Evolutionary conservation across 2,113 vertebrate genomes (phyloP).

Genomic region (Strigops habroptila): DNA sequence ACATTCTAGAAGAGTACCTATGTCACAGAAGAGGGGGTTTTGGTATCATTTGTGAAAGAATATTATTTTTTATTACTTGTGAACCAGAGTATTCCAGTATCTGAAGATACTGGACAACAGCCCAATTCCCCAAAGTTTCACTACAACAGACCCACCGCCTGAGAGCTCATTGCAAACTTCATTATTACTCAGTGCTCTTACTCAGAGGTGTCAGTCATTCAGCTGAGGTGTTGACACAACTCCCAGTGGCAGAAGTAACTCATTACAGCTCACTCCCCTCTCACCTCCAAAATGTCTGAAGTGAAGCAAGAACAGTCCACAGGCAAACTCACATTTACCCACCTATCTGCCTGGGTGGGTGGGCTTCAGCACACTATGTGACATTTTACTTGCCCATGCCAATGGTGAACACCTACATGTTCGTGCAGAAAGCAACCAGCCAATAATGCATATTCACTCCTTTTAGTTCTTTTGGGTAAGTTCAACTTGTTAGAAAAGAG

Average conservation of each 20-base stretch:
- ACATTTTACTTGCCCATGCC: neutral
- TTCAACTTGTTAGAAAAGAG: neutral
- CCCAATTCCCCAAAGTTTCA: neutral
- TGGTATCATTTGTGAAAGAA: neutral
- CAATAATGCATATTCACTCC: neutral
- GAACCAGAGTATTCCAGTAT: neutral
- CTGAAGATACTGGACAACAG: neutral
- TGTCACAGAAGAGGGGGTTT: neutral
- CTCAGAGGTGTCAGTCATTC: neutral
- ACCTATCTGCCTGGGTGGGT: neutral
- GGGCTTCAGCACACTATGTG: neutral
- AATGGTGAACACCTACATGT: neutral
- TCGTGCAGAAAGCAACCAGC: neutral
- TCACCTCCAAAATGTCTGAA: neutral
- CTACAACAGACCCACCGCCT: neutral
- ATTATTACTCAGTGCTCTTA: neutral
- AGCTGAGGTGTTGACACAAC: neutral
- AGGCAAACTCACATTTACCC: neutral
- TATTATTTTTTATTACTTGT: neutral
- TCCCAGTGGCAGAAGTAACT: neutral
- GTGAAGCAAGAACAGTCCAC: neutral
- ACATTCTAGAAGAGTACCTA: neutral
- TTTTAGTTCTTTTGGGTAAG: neutral
- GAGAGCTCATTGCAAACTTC: neutral
- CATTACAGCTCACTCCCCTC: neutral